phyloP scores from a whole-genome alignment of 2,113 vertebrate genomes.

The Willisornis vidua region DNA sequence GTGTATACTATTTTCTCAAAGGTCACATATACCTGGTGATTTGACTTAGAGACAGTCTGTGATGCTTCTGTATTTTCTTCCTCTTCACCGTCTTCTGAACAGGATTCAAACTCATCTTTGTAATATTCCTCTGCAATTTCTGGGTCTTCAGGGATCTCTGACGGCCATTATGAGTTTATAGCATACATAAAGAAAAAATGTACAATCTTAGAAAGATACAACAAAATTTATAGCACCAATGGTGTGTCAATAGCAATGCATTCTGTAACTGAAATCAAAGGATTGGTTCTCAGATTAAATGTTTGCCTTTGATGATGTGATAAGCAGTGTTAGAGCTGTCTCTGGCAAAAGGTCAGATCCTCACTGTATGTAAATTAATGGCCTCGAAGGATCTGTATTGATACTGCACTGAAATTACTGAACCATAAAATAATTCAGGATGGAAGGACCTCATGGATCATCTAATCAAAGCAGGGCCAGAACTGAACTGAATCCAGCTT shows the following conservation, averaged over 20 bases:
- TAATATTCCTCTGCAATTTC: constrained; percentile 81
- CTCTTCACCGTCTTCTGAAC: constrained; percentile 77
- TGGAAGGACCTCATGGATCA: background rate
- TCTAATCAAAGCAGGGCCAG: background rate
- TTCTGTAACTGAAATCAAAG: background rate
- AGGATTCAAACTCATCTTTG: constrained; percentile 85
- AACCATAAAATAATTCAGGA: background rate
- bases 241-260: background rate
- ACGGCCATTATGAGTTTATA: background rate
- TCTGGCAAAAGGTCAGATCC: background rate
- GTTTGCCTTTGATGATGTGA: background rate
- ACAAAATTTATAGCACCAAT: background rate
- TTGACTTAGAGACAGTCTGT: constrained; percentile 44
- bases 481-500: background rate
- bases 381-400: background rate
- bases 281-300: background rate
- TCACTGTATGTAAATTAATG: background rate
- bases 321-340: background rate
- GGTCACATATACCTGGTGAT: constrained; percentile 72
- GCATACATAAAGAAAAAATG: background rate
- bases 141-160: constrained; percentile 87
- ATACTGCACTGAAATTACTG: background rate
- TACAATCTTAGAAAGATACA: background rate
- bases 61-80: constrained; percentile 22
- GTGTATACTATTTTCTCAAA: background rate